Conservation (phyloP, 2,797 vertebrate genomes). For the Tauraco hartlaubi region DNA sequence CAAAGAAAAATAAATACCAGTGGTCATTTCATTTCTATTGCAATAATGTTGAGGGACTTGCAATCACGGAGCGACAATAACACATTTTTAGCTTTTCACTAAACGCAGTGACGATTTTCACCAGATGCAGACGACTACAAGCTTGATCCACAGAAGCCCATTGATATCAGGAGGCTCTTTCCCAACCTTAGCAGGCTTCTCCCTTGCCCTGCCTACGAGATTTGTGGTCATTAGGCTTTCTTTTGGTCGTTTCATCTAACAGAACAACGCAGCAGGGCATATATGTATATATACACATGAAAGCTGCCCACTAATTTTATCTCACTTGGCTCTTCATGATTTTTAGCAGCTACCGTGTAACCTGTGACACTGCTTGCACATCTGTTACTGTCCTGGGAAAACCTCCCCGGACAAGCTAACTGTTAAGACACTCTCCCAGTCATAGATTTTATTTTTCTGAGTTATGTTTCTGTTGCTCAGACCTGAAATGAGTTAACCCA, state of each 20-base stretch:
- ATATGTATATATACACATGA: rapidly evolving
- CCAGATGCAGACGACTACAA: background rate
- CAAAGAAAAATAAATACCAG: background rate
- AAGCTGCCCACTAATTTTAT: background rate
- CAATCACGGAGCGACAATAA: background rate
- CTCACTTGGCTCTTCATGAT: background rate
- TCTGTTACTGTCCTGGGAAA: background rate
- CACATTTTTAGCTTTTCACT: background rate
- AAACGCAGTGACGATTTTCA: no score
- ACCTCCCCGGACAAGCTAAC: background rate
- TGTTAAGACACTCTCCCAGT: background rate
- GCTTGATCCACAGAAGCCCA: background rate
- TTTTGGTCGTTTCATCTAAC: background rate
- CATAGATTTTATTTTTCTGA: slow-evolving; percentile 3
- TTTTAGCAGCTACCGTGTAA: background rate
- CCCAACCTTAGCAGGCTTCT: background rate
- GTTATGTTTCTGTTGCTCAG: background rate
- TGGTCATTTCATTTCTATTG: background rate
- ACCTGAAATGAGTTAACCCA: background rate
- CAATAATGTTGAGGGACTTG: background rate
- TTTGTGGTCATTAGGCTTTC: background rate
- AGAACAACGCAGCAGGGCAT: background rate
- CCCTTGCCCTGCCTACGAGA: background rate
- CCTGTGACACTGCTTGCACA: background rate
- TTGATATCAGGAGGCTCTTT: rapidly evolving